A percentile compares a stretch with the other conserved stretches of the same genome.
These are phyloP conservation scores for Dicerorhinus sumatrensis DNA, from an alignment of 2,113 vertebrate species.

Conservation along the genomic window DNA sequence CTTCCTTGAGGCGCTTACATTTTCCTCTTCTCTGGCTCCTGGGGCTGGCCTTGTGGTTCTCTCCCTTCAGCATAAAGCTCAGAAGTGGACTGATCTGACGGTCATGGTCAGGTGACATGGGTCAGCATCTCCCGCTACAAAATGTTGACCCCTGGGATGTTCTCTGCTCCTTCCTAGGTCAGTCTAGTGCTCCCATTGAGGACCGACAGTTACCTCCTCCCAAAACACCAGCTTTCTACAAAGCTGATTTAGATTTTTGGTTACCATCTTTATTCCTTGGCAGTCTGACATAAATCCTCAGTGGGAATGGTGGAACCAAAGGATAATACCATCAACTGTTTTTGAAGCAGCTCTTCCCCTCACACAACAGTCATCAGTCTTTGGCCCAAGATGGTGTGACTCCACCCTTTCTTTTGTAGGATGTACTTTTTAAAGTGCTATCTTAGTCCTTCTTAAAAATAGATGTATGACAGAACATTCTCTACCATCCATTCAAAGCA, in stretches of 20 bases:
- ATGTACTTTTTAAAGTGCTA: neutral
- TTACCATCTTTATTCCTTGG: neutral
- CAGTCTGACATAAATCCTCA: neutral
- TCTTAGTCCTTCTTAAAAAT: conserved; percentile 31
- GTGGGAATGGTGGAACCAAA: neutral
- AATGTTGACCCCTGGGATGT: neutral
- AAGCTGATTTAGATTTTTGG: neutral
- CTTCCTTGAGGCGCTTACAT: neutral
- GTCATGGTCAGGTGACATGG: neutral
- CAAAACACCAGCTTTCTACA: neutral
- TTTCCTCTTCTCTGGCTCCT: neutral
- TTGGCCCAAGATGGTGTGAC: neutral
- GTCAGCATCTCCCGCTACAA: neutral
- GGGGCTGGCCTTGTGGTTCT: neutral
- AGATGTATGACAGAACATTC: neutral
- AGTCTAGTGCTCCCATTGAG: neutral
- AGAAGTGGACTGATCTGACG: neutral
- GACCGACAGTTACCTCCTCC: neutral
- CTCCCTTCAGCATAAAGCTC: neutral
- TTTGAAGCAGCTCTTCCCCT: neutral
- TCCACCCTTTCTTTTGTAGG: neutral
- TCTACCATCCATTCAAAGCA: neutral
- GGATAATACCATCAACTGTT: neutral
- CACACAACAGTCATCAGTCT: neutral
- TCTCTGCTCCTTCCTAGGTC: neutral